phyloP scores from a whole-genome alignment of 2,888 invertebrate genomes.

The Andricus curvator region DNA sequence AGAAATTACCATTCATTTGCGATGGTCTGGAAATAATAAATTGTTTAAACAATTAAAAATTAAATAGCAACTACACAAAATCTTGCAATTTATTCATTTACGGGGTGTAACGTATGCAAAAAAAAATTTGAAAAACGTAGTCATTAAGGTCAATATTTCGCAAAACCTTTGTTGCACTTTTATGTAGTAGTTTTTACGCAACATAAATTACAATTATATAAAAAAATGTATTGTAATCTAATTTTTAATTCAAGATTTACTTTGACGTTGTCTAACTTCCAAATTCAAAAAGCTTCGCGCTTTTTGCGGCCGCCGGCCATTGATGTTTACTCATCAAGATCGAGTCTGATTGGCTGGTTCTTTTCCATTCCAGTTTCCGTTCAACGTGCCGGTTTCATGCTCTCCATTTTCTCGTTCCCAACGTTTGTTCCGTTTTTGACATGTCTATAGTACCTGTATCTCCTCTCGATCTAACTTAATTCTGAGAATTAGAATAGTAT shows the following conservation, averaged over 20 bases:
- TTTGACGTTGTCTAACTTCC: not conserved
- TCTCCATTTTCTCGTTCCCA: constrained; percentile 45
- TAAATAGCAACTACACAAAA: no score
- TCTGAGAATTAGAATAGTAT: constrained; percentile 48
- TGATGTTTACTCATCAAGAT: not conserved
- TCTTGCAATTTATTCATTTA: no score
- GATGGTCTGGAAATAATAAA: no score
- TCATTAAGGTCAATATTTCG: no score
- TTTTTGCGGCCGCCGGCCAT: not conserved
- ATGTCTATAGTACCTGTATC: constrained; percentile 48
- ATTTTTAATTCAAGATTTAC: not conserved
- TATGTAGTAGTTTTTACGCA: no score
- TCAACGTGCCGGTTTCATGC: constrained; percentile 20
- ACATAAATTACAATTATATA: not conserved
- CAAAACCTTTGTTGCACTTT: no score
- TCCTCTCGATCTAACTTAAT: constrained; percentile 53
- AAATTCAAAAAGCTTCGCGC: not conserved
- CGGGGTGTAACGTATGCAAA: no score
- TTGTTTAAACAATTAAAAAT: no score
- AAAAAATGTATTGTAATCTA: not conserved
- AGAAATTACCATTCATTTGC: no score
- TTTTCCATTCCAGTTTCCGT: not conserved
- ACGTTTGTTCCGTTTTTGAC: constrained; percentile 55
- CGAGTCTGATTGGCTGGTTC: constrained; percentile 1
- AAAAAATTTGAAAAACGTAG: no score